Evolutionary conservation across 1,140 invertebrate genomes (phyloP).

Genomic region (Diorhabda sublineata): DNA sequence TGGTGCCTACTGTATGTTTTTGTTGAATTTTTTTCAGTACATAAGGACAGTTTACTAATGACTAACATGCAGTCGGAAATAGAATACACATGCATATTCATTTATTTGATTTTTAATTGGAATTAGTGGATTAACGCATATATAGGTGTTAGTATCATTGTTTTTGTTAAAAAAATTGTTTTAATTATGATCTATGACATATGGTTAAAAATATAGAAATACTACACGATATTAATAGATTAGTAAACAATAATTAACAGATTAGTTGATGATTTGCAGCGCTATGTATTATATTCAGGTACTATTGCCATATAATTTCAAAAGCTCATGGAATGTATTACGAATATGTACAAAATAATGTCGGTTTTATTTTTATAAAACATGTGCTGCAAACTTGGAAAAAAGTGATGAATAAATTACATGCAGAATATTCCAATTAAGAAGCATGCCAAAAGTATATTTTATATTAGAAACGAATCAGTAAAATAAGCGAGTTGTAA

Average conservation of each 20-base stretch:
- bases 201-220: neutral
- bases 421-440: neutral
- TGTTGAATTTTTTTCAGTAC: too few relatives aligned
- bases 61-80: too few relatives aligned
- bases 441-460: neutral
- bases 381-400: conserved; percentile 35
- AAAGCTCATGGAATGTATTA: conserved; percentile 10
- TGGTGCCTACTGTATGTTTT: too few relatives aligned
- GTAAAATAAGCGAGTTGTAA: too few relatives aligned
- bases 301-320: conserved; percentile 30
- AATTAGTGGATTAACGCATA: neutral
- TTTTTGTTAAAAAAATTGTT: neutral
- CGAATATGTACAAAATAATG: conserved; percentile 28
- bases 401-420: neutral
- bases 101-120: too few relatives aligned
- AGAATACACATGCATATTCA: too few relatives aligned
- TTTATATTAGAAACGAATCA: too few relatives aligned
- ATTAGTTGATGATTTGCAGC: conserved; percentile 27
- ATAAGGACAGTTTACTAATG: too few relatives aligned
- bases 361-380: conserved; percentile 23
- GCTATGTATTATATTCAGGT: conserved; percentile 36
- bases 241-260: neutral
- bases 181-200: neutral
- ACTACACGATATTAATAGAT: neutral
- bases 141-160: conserved; percentile 1